Base-by-base conservation (phyloP, 2,797 vertebrate species). In the Acridotheres tristis region DNA sequence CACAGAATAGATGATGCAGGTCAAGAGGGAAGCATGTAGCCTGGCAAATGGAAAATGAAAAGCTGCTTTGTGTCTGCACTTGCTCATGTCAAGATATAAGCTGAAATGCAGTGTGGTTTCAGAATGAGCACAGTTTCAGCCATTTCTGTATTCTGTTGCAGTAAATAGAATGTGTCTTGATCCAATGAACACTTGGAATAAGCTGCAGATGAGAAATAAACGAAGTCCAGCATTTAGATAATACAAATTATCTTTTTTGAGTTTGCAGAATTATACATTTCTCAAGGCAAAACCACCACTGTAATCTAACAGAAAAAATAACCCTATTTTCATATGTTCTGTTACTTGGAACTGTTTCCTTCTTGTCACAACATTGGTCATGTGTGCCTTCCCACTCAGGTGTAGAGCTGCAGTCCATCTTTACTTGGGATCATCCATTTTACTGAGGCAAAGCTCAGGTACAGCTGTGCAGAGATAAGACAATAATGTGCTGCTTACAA, bases 401-500 rank as follows among this genome's bases (percentile, higher is more conserved):
- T n/a, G 48, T 23, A 9, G 47, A 45, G 11, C 53, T 73, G 20
- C 36, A 30, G 59, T 18, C 38, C 16, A 11, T 12, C 76, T 38
- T 36, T 11, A 43, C n/a, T 62, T 80, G 48, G 18, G 18, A 26
- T 21, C 0, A 0, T 62, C 30, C 30, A 0, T 1, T 3, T 36
- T 40, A 5, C 4, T 23, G 45, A 71, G 65, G 36, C 10, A 42
- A 42, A n/a, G n/a, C 54, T 83, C 68, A 62, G 59, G 4, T 48
- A 51, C 0, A 59, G 59, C 65, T 85, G 20, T 38, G 42, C 89
- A 77, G 29, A 50, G 68, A 20, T 36, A 45, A 27, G 25, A 29
- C 38, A 82, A 4, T 0, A 58, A 12, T 4, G 12, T 40, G 17
- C 50, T 30, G 27, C 61, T 73, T 20, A 8, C 23, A 62, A 84